Conservation (phyloP, 2,113 vertebrate species). For the Beaufortia kweichowensis region DNA sequence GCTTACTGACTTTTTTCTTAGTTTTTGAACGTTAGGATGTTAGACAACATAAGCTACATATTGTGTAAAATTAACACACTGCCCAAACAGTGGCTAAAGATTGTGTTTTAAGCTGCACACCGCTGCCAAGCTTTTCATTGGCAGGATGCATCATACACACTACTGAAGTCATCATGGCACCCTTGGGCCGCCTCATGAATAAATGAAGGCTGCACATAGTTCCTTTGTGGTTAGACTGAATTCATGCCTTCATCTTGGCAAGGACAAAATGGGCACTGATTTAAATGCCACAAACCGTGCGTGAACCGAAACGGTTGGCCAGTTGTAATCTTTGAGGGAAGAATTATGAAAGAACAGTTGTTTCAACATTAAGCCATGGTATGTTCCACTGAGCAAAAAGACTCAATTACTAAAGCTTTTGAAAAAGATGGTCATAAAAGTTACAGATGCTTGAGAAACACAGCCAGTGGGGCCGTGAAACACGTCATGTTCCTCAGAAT, state of each 20-base stretch:
- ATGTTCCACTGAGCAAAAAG: conserved; percentile 51
- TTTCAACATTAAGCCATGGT: conserved; percentile 53
- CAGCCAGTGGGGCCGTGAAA: conserved; percentile 48
- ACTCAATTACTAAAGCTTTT: conserved; percentile 51
- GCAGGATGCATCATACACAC: conserved; percentile 35
- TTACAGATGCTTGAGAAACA: conserved; percentile 53
- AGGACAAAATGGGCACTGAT: conserved; percentile 37
- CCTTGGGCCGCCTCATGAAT: conserved; percentile 21
- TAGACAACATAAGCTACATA: not conserved
- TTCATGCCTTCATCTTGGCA: conserved; percentile 49
- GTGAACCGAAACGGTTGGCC: conserved; percentile 53
- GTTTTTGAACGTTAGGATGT: conserved; percentile 16
- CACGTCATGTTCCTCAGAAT: conserved; percentile 22
- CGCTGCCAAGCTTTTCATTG: not conserved
- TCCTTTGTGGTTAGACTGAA: conserved; percentile 59
- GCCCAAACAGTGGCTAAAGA: not conserved
- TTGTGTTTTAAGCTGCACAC: conserved; percentile 6
- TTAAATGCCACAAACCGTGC: conserved; percentile 54
- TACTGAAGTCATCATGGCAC: conserved; percentile 29
- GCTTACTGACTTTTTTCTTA: not conserved
- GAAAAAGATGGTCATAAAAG: conserved; percentile 57
- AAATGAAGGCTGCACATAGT: conserved; percentile 35
- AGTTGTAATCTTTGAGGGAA: conserved; percentile 46
- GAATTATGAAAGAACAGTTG: conserved; percentile 47
- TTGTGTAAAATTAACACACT: not conserved